Percentiles rank a stretch among this genome's conserved stretches.
Conservation (phyloP, 2,797 vertebrate genomes). For the Antennarius maculatus region DNA sequence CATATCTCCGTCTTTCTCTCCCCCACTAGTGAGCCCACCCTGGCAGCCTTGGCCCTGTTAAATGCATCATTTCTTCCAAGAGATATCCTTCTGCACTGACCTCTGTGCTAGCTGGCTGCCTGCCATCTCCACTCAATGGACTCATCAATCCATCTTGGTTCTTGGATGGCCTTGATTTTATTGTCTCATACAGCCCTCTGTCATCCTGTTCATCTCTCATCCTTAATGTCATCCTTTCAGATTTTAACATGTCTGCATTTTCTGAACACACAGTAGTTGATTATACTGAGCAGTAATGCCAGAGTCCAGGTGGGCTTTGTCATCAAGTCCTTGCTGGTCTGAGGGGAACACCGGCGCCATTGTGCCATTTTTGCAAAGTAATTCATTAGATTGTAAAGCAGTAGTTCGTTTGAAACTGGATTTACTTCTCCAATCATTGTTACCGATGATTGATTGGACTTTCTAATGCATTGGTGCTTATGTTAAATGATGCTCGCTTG, state of each 20-base stretch:
- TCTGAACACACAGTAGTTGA: constrained; percentile 68
- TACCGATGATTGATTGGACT: constrained; percentile 49
- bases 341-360: constrained; percentile 13
- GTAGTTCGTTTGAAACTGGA: constrained; percentile 46
- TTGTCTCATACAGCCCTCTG: constrained; percentile 80
- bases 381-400: constrained; percentile 44
- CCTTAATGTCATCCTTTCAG: constrained; percentile 81
- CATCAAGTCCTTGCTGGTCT: constrained; percentile 59
- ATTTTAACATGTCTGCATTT: constrained; percentile 82
- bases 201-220: constrained; percentile 79
- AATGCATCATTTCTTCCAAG: constrained; percentile 82
- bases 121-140: constrained; percentile 81
- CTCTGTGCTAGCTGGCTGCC: constrained; percentile 80
- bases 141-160: constrained; percentile 85
- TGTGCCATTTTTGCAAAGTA: constrained; percentile 43
- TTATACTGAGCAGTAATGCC: constrained; percentile 60
- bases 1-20: constrained; percentile 63
- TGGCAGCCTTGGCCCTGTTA: constrained; percentile 81
- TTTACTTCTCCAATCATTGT: constrained; percentile 53
- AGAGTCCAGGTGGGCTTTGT: constrained; percentile 68
- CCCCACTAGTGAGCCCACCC: constrained; percentile 67
- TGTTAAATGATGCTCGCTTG: constrained; percentile 37
- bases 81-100: constrained; percentile 82
- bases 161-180: constrained; percentile 84
- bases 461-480: constrained; percentile 55